Evolutionary conservation across 2,113 vertebrate species (phyloP).

Genomic region (Urocitellus parryii): DNA sequence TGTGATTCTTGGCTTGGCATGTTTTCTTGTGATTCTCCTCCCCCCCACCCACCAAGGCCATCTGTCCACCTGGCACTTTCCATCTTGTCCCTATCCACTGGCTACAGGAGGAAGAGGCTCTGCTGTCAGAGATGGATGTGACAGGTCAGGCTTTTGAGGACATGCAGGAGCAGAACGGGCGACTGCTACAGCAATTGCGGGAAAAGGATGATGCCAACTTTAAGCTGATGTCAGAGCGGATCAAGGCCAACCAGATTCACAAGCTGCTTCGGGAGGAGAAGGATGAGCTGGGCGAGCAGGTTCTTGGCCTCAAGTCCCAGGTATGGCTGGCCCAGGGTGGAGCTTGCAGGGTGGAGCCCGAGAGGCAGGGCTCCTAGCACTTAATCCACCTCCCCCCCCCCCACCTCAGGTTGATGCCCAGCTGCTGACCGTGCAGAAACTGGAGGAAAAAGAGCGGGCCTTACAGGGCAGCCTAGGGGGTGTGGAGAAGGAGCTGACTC

Average conservation of each 20-base stretch:
- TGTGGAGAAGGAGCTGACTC: slow-evolving; percentile 93
- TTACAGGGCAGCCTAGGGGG: slow-evolving; percentile 91
- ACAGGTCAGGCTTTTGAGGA: slow-evolving; percentile 97
- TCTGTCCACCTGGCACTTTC: too few species aligned
- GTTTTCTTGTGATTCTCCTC: not conserved
- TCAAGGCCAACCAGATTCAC: slow-evolving; percentile 98
- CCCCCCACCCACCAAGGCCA: not conserved
- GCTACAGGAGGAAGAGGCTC: slow-evolving; percentile 94
- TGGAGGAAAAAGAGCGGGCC: slow-evolving; percentile 95
- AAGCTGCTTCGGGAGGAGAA: slow-evolving; percentile 96
- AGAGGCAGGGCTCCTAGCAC: not conserved
- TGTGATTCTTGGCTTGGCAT: not conserved
- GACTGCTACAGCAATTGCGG: slow-evolving; percentile 94
- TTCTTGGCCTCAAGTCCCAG: slow-evolving; percentile 95
- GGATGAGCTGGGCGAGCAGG: slow-evolving; percentile 95
- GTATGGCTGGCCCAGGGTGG: slow-evolving; percentile 74
- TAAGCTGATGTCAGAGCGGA: slow-evolving; percentile 96
- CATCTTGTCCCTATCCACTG: not conserved
- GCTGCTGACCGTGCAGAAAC: slow-evolving; percentile 94
- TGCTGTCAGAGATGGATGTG: slow-evolving; percentile 97
- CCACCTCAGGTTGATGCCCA: slow-evolving; percentile 93
- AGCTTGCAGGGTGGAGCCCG: not conserved
- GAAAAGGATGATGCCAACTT: slow-evolving; percentile 98
- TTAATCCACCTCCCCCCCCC: not conserved
- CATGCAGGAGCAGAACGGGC: slow-evolving; percentile 98